phyloP scores from a whole-genome alignment of 1,140 invertebrate genomes.

The Littorina saxatilis region DNA sequence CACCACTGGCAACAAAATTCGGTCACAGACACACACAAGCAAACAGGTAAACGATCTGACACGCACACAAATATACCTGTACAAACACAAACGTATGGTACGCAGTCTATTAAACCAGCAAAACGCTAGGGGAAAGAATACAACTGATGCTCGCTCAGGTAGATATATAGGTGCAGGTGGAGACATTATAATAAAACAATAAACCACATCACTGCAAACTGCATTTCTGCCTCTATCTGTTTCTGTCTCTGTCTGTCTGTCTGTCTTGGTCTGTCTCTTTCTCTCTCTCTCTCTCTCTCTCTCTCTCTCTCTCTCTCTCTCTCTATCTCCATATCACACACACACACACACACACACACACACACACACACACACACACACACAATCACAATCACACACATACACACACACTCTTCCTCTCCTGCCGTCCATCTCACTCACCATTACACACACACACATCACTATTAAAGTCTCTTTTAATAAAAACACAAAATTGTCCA shows the following conservation, averaged over 20 bases:
- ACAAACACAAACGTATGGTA: not conserved
- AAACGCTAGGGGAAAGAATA: too few species aligned
- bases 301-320: not conserved
- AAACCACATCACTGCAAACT: too few species aligned
- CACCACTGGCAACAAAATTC: too few species aligned
- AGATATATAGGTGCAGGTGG: too few species aligned
- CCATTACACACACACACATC: not conserved
- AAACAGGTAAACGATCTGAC: not conserved
- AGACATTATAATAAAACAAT: too few species aligned
- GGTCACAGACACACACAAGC: too few species aligned
- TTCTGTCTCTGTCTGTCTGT: not conserved
- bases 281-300: conserved; percentile 9
- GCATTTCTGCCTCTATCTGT: not conserved
- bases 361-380: not conserved
- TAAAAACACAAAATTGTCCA: too few species aligned
- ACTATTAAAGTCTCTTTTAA: too few species aligned
- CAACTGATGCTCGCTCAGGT: too few species aligned
- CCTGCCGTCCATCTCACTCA: not conserved
- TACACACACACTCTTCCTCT: not conserved
- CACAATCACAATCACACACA: not conserved
- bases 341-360: not conserved
- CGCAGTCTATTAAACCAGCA: not conserved
- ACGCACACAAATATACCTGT: not conserved
- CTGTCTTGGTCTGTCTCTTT: not conserved
- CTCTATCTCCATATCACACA: not conserved